A percentile compares a stretch with the other conserved stretches of the same genome.
These are phyloP conservation scores for Microcebus murinus DNA, from an alignment of 2,113 vertebrate species.

Conservation along the genomic window DNA sequence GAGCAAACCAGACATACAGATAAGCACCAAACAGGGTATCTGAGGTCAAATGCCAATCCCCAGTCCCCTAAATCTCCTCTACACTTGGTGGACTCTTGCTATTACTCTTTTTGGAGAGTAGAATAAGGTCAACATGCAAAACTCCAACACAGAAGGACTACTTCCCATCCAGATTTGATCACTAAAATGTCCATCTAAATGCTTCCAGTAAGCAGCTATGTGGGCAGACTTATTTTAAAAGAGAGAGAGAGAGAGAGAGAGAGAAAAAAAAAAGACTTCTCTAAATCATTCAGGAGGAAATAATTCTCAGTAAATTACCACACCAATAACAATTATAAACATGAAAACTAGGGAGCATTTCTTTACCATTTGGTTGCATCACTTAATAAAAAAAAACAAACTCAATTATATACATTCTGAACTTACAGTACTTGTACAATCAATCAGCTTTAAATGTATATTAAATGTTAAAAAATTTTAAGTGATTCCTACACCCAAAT, in stretches of 20 bases:
- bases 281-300: conserved; percentile 7
- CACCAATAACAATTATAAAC: neutral
- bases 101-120: neutral
- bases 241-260: neutral
- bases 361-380: neutral
- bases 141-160: neutral
- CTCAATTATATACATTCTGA: neutral
- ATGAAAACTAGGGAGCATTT: neutral
- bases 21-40: neutral
- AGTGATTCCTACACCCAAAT: neutral
- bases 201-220: neutral
- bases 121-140: neutral
- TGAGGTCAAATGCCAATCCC: neutral
- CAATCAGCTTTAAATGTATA: neutral
- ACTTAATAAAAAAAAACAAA: neutral
- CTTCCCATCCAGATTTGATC: neutral
- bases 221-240: neutral
- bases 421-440: neutral
- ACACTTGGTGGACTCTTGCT: neutral
- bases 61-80: neutral
- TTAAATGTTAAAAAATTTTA: neutral
- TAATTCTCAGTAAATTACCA: neutral
- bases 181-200: neutral
- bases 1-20: neutral
- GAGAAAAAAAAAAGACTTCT: neutral